Percentiles rank a stretch among this genome's conserved stretches.
Conservation (phyloP, 2,797 vertebrate genomes). For the Cygnus olor region DNA sequence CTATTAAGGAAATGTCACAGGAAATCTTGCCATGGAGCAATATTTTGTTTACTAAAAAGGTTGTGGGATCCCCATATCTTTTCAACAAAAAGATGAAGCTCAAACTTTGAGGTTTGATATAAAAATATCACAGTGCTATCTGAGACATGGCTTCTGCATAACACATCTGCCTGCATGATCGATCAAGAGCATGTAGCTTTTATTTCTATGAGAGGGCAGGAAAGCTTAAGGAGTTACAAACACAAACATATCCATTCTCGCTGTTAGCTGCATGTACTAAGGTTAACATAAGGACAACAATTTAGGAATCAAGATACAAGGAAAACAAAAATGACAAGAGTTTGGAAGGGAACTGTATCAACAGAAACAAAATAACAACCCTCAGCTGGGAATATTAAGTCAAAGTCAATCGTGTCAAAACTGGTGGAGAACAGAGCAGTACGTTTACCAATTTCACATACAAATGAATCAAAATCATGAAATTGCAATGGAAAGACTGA, state of each 20-base stretch:
- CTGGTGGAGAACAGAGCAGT: conserved; percentile 4
- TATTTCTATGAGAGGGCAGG: neutral
- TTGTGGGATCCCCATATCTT: fast-evolving
- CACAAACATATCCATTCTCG: neutral
- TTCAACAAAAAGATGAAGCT: neutral
- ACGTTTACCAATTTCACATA: conserved; percentile 49
- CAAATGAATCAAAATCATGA: conserved; percentile 7
- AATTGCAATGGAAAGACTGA: neutral
- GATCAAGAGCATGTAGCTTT: neutral
- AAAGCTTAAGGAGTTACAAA: neutral
- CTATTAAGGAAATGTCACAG: neutral
- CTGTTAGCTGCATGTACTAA: neutral
- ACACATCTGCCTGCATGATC: neutral
- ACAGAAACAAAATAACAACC: conserved; percentile 33
- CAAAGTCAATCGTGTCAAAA: conserved; percentile 43
- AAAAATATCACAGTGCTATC: neutral
- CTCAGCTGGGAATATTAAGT: conserved; percentile 45
- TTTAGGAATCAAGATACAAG: conserved; percentile 45
- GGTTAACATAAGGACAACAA: conserved; percentile 35
- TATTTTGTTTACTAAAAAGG: neutral
- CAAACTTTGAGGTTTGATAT: neutral
- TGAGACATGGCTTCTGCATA: neutral
- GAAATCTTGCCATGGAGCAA: neutral
- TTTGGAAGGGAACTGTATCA: conserved; percentile 26
- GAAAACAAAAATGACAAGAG: conserved; percentile 14